Evolutionary conservation across 2,797 vertebrate species (phyloP).

Genomic region (Macropus fuliginosus): DNA sequence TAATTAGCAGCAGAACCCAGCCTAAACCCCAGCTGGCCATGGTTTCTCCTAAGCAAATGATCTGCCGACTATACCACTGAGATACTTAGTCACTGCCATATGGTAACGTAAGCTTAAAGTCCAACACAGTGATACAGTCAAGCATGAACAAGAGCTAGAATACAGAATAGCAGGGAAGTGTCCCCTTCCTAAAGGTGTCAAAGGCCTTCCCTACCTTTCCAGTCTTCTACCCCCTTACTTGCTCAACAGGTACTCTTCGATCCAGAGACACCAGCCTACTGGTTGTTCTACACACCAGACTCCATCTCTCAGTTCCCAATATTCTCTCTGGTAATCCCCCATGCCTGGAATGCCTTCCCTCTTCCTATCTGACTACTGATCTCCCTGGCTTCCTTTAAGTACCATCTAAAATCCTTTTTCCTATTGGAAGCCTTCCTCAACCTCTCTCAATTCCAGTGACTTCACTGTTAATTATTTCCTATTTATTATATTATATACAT

Average conservation of each 20-base stretch:
- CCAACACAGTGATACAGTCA: not conserved
- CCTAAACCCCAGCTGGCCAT: not conserved
- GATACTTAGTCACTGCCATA: not conserved
- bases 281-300: not conserved
- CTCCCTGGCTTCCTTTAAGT: not conserved
- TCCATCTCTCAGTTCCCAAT: not conserved
- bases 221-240: not conserved
- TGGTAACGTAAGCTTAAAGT: not conserved
- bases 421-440: not conserved
- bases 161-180: not conserved
- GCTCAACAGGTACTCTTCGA: not conserved
- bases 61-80: not conserved
- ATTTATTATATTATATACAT: not conserved
- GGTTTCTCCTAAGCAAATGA: not conserved
- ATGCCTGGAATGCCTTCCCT: not conserved
- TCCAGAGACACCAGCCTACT: not conserved
- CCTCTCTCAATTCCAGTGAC: not conserved
- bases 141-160: not conserved
- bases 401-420: not conserved
- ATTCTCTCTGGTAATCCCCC: not conserved
- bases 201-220: not conserved
- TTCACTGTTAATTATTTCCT: not conserved
- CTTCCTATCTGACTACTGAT: not conserved
- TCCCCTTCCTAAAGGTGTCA: not conserved
- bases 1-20: not conserved